phyloP scores from a whole-genome alignment of 2,113 vertebrate species.

The Physeter macrocephalus region DNA sequence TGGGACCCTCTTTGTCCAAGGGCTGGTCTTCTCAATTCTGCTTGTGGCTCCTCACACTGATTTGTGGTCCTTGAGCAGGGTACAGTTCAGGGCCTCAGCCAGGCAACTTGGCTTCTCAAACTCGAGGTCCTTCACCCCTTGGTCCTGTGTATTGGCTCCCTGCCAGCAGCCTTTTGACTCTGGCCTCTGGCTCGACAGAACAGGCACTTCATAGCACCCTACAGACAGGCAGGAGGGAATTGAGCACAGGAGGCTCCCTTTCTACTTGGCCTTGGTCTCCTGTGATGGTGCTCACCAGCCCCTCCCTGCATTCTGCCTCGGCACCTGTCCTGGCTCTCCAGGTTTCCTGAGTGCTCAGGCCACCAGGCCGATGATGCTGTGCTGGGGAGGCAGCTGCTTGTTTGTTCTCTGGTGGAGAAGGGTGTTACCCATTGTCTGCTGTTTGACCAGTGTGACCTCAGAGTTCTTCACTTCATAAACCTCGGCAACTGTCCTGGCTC shows the following conservation, averaged over 20 bases:
- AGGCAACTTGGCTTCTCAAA: neutral
- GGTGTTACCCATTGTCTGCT: slow-evolving; percentile 35
- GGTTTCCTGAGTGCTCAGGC: neutral
- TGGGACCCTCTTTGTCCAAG: neutral
- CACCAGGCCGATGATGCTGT: neutral
- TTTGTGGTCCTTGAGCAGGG: neutral
- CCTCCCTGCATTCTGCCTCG: neutral
- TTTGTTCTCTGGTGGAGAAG: slow-evolving; percentile 33
- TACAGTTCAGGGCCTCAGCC: neutral
- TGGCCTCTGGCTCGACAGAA: neutral
- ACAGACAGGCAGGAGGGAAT: neutral
- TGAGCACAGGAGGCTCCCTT: neutral
- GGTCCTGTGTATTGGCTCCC: neutral
- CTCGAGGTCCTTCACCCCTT: neutral
- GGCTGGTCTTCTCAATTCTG: neutral
- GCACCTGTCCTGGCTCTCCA: neutral
- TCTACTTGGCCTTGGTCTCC: neutral
- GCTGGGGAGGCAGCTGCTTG: neutral
- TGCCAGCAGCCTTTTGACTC: neutral
- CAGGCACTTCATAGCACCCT: neutral
- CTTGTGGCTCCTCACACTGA: neutral
- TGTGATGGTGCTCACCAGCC: neutral
- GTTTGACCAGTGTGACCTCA: slow-evolving; percentile 61
- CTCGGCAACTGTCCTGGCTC: neutral
- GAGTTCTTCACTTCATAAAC: slow-evolving; percentile 68